Conservation (phyloP, 2,113 vertebrate genomes). For the Tautogolabrus adspersus region DNA sequence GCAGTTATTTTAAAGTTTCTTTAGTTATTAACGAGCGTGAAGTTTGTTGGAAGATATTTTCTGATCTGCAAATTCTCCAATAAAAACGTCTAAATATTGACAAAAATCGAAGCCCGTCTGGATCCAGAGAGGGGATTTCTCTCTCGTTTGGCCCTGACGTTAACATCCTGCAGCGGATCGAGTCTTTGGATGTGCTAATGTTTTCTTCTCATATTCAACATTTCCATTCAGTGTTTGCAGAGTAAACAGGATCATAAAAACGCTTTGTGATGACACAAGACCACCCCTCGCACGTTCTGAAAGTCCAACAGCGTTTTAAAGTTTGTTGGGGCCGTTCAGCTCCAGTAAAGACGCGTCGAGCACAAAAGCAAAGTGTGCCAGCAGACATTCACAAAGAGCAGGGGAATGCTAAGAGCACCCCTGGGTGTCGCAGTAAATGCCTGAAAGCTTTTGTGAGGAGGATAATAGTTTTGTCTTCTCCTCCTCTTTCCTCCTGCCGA, state of each 20-base stretch:
- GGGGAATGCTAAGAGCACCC: slow-evolving; percentile 65
- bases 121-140: too few species aligned
- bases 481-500: slow-evolving; percentile 55
- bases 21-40: too few species aligned
- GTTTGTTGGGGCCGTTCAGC: slow-evolving; percentile 34
- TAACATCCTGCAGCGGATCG: background rate
- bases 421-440: slow-evolving; percentile 60
- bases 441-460: slow-evolving; percentile 33
- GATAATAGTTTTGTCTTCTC: slow-evolving; percentile 60
- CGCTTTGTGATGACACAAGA: slow-evolving; percentile 20
- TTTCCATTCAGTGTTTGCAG: background rate
- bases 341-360: slow-evolving; percentile 3
- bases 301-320: slow-evolving; percentile 20
- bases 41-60: too few species aligned
- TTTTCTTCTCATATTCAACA: background rate
- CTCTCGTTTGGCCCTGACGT: background rate
- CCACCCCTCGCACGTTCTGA: slow-evolving; percentile 49
- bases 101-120: background rate
- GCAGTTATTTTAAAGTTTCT: too few species aligned
- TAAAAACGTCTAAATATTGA: background rate
- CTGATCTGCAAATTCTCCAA: too few species aligned
- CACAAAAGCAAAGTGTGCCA: slow-evolving; percentile 69
- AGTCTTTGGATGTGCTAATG: slow-evolving; percentile 32
- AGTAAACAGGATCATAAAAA: slow-evolving; percentile 4
- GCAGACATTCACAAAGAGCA: slow-evolving; percentile 54